Base-by-base conservation (phyloP, 2,113 vertebrate species). In the Crotalus viridis region DNA sequence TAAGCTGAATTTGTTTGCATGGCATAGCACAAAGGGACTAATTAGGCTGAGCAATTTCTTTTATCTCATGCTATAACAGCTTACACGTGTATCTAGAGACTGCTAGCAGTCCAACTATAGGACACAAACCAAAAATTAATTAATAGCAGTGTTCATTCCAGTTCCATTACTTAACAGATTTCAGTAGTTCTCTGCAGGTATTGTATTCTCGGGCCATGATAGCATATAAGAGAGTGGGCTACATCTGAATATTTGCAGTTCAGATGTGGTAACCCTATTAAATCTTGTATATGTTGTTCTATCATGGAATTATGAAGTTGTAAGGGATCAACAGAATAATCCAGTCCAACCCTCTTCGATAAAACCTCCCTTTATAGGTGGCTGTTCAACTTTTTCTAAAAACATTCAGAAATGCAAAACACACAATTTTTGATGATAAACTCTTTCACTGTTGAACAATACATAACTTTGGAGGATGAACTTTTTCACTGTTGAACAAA, bases 1-100 rank as follows among this genome's bases (percentile, higher is more conserved):
- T 93, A 13, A 43, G 19, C 3, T 88, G 9, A 74, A 1, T 86
- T 21, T 85, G 61, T 52, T 92, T 93, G 7, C 26, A 86, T 85
- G n/a, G 93, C 93, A 61, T 52, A 88, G 93, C 61, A 85, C 24
- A 88, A 87, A 19, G 52, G n/a, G 39, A 92, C 85, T 92, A 95
- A 92, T 95, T 92, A 92, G 57, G 57, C 55, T 19, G 28, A 95
- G 85, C 85, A 91, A 91, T 9, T 19, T 12, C 91, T 89, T 94
- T 93, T 91, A 52, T 90, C 51, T 92, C 54, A 54, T 28, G 88
- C 19, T 0, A 0, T 89, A 91, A 91, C 21, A 93, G 85, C 89
- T 89, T 91, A 89, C 3, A 59, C 0, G 1, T 87, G 33, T 91
- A 59, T 46, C 61, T 74, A 89, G 4, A 54, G 17, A 15, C 3